These are phyloP conservation scores for Poecile montanus DNA, from an alignment of 2,797 vertebrate species.

Conservation along the genomic window DNA sequence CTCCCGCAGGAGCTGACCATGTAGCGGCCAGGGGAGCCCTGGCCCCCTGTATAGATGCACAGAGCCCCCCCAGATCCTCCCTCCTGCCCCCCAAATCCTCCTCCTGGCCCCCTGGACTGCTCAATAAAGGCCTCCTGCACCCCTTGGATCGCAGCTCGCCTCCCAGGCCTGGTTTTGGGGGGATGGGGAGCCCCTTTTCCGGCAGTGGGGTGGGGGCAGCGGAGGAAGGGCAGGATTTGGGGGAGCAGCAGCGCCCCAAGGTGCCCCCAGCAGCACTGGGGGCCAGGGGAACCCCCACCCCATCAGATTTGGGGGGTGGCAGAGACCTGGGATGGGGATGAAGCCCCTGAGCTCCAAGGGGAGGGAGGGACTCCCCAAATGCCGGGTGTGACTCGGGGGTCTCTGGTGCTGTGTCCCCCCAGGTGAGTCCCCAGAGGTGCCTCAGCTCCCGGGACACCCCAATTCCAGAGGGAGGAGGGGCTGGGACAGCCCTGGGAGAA, in stretches of 20 bases:
- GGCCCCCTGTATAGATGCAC: slow-evolving; percentile 67
- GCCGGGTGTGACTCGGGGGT: not conserved
- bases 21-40: slow-evolving; percentile 76
- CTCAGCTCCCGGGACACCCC: accelerated
- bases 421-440: not conserved
- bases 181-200: no score
- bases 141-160: slow-evolving; percentile 2
- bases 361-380: not conserved
- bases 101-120: slow-evolving; percentile 82
- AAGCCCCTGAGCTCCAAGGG: not conserved
- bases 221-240: not conserved
- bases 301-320: not conserved
- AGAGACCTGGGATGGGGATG: not conserved
- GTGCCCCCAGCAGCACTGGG: not conserved
- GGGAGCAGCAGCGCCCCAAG: not conserved
- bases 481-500: not conserved
- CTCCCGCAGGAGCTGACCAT: slow-evolving; percentile 90
- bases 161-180: not conserved
- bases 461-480: not conserved
- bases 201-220: not conserved
- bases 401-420: no score
- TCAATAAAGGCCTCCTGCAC: slow-evolving; percentile 88
- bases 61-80: not conserved
- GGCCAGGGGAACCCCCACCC: not conserved
- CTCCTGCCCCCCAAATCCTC: slow-evolving; percentile 74